Evolutionary conservation across 2,888 invertebrate genomes (phyloP), one percentile per base, ranked within the genome.

Genomic region (Ichneumoninae sp.): DNA sequence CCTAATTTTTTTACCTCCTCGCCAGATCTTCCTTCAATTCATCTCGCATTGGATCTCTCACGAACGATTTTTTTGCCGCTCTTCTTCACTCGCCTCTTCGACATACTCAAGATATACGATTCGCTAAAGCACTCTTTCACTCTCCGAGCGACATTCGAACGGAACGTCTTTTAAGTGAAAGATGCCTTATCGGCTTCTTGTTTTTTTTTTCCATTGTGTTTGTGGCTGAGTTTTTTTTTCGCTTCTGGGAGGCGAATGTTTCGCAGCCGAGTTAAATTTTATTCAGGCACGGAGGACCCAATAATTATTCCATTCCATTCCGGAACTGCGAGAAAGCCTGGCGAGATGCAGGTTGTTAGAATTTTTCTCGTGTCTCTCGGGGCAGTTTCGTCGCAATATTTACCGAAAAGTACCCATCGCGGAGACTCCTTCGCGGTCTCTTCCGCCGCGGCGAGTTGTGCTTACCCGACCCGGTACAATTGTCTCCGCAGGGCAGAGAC

Each of bases 271-370:
- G 7, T 68, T 60, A 33, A n/a, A 47, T 68, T 19, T 40, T 74
- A 68, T 57, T 36, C 57, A 19, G 66, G 36, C 33, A 33, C 50
- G 65, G 52, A 57, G 16, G 47, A 30, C 6, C 16, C 19, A 66
- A 71, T 70, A 82, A 85, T 78, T 75, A 82, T 85, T 82, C 66
- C 81, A 79, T 79, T 82, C 75, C 75, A 75, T 79, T 75, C 75
- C 52, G 71, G 33, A 82, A 81, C 69, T 57, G 22, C 54, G 30
- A 54, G 70, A 73, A 52, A 77, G 65, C 22, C 82, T 66, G 54
- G 76, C 22, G 44, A 79, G 79, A 22, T 40, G 69, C 70, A 36
- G 70, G 81, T 85, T 85, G 82, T 85, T 71, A 78, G 75, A 82
- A 74, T 71, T 78, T 81, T 85, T 76, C 78, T 85, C 69, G 40